These are phyloP conservation scores for Atrichornis clamosus DNA, from an alignment of 2,113 vertebrate species.

Conservation along the genomic window DNA sequence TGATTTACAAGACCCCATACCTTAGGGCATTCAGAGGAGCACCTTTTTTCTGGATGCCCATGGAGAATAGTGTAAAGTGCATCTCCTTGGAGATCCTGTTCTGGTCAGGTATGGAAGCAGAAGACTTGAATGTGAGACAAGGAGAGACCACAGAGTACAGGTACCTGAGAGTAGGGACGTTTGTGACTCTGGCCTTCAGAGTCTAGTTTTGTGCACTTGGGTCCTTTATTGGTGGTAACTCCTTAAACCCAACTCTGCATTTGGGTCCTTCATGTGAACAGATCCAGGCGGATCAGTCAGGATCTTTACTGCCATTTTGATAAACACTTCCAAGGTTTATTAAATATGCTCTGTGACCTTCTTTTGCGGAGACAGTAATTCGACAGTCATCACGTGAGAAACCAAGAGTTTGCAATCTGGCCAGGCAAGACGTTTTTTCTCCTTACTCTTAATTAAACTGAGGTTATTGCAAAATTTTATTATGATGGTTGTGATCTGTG, in stretches of 20 bases:
- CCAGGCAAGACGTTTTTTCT: background rate
- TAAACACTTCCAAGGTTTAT: background rate
- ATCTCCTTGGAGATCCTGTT: background rate
- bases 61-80: background rate
- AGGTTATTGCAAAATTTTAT: constrained; percentile 39
- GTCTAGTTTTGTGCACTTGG: background rate
- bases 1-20: background rate
- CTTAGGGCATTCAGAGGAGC: background rate
- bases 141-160: background rate
- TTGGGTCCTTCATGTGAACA: background rate
- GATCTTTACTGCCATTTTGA: background rate
- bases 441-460: constrained; percentile 38
- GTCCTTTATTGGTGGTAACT: background rate
- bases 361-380: background rate
- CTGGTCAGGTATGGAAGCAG: background rate
- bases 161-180: background rate
- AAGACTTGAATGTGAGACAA: background rate
- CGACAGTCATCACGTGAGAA: background rate
- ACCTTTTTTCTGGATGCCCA: fast-evolving
- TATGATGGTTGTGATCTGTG: constrained; percentile 11
- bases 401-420: background rate
- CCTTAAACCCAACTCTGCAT: background rate
- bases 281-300: background rate
- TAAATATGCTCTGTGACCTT: background rate
- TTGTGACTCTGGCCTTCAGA: background rate